These are phyloP conservation scores for Ophion obscuratus DNA, from an alignment of 2,888 invertebrate species.

Conservation along the genomic window DNA sequence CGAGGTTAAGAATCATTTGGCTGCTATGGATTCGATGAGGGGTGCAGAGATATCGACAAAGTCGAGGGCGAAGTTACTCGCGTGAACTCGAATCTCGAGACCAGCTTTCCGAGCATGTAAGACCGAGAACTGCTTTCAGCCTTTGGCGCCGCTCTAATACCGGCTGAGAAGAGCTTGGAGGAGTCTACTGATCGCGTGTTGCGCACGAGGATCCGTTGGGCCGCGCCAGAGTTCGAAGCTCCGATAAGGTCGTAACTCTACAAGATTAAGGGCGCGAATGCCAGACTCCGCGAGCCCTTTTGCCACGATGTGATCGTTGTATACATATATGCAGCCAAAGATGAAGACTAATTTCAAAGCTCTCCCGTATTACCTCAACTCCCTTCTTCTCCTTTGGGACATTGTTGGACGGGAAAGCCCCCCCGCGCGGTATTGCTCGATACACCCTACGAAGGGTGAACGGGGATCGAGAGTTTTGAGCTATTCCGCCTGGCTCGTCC, in stretches of 20 bases:
- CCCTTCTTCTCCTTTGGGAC: slow-evolving; percentile 51
- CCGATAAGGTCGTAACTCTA: neutral
- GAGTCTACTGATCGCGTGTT: too few species aligned
- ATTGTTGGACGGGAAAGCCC: slow-evolving; percentile 20
- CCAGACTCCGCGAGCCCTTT: neutral
- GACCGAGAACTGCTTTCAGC: slow-evolving; percentile 29
- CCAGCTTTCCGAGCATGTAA: slow-evolving; percentile 21
- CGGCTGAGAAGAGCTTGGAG: too few species aligned
- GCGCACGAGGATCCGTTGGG: too few species aligned
- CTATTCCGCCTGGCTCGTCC: slow-evolving; percentile 36
- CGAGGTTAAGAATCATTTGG: slow-evolving; percentile 31
- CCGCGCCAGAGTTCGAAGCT: neutral
- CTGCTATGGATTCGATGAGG: slow-evolving; percentile 27
- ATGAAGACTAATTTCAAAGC: slow-evolving; percentile 53
- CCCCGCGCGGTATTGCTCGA: slow-evolving; percentile 65
- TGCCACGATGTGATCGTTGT: slow-evolving; percentile 3
- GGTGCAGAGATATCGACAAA: neutral
- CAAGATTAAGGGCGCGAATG: neutral
- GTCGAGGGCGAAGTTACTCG: slow-evolving; percentile 25
- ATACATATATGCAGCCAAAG: neutral
- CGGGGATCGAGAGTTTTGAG: slow-evolving; percentile 9
- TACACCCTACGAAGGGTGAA: slow-evolving; percentile 40
- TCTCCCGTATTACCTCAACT: slow-evolving; percentile 11
- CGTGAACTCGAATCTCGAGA: slow-evolving; percentile 1
- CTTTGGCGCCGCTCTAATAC: slow-evolving; percentile 9